Base-by-base conservation (phyloP, 2,888 invertebrate species). In the Drosophila fungiperda region DNA sequence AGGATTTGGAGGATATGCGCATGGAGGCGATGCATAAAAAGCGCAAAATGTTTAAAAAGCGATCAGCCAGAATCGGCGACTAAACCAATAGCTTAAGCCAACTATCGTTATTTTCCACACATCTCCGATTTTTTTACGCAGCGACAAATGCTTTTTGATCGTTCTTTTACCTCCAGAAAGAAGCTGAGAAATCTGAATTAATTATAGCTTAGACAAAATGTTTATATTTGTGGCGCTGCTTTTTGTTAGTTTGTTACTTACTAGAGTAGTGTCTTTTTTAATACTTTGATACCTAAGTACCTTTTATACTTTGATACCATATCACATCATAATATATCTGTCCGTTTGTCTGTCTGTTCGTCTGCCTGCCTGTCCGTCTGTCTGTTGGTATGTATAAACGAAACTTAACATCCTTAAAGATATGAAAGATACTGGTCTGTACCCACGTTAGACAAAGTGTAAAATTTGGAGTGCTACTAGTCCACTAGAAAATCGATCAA, bases 1-100 rank as follows among this genome's bases (percentile, higher is more conserved):
- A 99, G 94, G 99, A 99, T 94, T 94, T 98, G 78, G 98, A 98
- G 93, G 98, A 98, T 84, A 98, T 98, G 94, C 94, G 95, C 76
- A 94, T 95, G 93, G 98, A 98, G 92, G 96, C 97, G 50, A 95
- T 96, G 92, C 96, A 97, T 87, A 97, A 96, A 91, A 95, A 95
- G 85, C 89, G 87, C 0, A 93, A 93, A 89, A 88, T 90, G 65
- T 89, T 84, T 78, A 92, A 90, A 55, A 91, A 92, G 60, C 85
- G 85, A 0, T 52, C 50, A 35, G 65, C 62, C 29, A 80, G 71
- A 59, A 49, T 89, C n/a, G 88, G 75, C 26, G 65, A 81, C 9
- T 33, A 59, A 26, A 1, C 35, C 15, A 26, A 42, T 15, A 23
- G 11, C 45, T 2, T 12, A 11, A 33, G 3, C 15, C 4, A 45